These are phyloP conservation scores for Clusia tigrina DNA, from an alignment of 2,888 invertebrate genomes.

Conservation along the genomic window DNA sequence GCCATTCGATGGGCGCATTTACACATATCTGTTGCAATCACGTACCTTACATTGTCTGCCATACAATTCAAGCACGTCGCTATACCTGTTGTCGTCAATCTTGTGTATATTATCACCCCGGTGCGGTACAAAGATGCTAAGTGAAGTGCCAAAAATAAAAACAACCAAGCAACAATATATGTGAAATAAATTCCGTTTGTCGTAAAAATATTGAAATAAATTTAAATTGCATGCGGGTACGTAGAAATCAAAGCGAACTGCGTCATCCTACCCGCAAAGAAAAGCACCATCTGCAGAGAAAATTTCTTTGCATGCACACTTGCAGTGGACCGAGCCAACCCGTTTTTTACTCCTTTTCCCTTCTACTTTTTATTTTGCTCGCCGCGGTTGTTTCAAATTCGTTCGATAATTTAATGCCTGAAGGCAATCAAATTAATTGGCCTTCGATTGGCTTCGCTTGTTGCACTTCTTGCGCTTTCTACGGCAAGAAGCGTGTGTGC, in stretches of 20 bases:
- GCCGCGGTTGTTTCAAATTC: neutral
- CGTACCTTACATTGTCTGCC: no score
- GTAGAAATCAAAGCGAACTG: no score
- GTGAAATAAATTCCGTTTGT: no score
- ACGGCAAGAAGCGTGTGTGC: conserved; percentile 2
- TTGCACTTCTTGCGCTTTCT: neutral
- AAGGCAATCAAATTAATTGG: conserved; percentile 27
- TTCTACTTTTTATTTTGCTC: neutral
- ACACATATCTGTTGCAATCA: no score
- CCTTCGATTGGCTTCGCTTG: conserved; percentile 18
- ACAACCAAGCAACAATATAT: neutral
- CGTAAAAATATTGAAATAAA: neutral
- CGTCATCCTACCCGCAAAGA: neutral
- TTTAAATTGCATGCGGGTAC: neutral
- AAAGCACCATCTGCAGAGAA: neutral
- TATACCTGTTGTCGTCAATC: no score
- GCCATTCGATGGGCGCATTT: neutral
- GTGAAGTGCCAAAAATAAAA: neutral
- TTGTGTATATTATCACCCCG: no score
- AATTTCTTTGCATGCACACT: conserved; percentile 5
- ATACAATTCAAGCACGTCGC: no score
- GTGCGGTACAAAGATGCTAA: no score
- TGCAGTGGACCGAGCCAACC: conserved; percentile 1
- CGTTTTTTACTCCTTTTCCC: conserved; percentile 7
- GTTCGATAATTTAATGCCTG: conserved; percentile 25